Conservation (phyloP, 2,888 invertebrate species). For the Gastrophysa polygoni region DNA sequence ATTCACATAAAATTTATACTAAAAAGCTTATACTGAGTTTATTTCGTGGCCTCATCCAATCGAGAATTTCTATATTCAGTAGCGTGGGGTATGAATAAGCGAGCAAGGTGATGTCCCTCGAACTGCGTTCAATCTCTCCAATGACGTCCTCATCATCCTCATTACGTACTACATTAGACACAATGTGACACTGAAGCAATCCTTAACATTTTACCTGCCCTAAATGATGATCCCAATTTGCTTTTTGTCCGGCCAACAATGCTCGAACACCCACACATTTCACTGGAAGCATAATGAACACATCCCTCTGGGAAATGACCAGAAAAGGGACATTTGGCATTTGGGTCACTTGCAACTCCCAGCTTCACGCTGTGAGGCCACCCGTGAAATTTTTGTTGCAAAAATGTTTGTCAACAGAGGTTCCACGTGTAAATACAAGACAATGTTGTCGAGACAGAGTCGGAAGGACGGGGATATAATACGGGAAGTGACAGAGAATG, state of each 20-base stretch:
- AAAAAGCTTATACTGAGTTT: too few species aligned
- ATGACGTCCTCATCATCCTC: too few species aligned
- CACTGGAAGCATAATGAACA: constrained; percentile 43
- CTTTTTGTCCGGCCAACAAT: constrained; percentile 25
- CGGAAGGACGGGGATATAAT: constrained; percentile 48
- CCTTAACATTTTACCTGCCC: background rate
- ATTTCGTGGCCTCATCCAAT: too few species aligned
- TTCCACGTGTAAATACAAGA: constrained; percentile 56
- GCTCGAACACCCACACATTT: constrained; percentile 43
- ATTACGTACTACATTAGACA: too few species aligned
- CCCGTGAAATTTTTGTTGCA: constrained; percentile 56
- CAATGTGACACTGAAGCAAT: too few species aligned
- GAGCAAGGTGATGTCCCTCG: too few species aligned
- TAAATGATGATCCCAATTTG: constrained; percentile 31
- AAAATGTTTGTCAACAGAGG: constrained; percentile 59
- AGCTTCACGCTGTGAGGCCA: constrained; percentile 55
- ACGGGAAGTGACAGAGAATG: constrained; percentile 54
- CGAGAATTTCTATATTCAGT: too few species aligned
- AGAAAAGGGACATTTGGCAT: constrained; percentile 31
- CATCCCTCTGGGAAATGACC: constrained; percentile 28
- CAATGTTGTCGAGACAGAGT: constrained; percentile 47
- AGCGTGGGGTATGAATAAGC: too few species aligned
- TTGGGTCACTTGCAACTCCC: constrained; percentile 51
- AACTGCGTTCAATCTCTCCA: too few species aligned
- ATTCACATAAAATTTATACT: too few species aligned